phyloP scores from a whole-genome alignment of 2,113 vertebrate species.

The Pristiophorus japonicus region DNA sequence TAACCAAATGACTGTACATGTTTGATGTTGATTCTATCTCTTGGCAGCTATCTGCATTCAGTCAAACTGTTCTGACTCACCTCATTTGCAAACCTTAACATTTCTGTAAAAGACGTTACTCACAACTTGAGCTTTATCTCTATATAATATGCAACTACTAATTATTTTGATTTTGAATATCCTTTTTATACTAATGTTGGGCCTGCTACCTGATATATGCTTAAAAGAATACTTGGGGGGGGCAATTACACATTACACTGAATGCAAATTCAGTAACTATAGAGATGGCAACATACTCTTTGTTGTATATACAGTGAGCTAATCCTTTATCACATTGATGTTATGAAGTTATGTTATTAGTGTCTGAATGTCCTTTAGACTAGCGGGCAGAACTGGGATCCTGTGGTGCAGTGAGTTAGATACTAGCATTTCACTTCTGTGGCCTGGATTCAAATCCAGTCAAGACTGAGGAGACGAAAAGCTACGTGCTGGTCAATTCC shows the following conservation, averaged over 20 bases:
- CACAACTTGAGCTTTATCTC: background rate
- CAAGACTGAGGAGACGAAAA: background rate
- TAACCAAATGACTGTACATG: background rate
- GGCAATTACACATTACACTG: background rate
- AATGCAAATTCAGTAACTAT: background rate
- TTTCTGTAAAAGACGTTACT: background rate
- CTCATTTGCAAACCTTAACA: conserved; percentile 6
- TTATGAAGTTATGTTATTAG: background rate
- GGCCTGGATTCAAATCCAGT: background rate
- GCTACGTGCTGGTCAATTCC: background rate
- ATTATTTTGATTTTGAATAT: background rate
- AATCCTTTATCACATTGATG: too few relatives aligned
- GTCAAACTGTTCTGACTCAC: conserved; percentile 24
- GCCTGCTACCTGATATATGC: background rate
- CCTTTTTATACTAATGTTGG: background rate
- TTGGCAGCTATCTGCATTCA: background rate
- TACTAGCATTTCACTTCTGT: background rate
- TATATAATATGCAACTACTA: conserved; percentile 17
- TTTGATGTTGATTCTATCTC: conserved; percentile 16
- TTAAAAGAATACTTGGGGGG: background rate
- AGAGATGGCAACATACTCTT: background rate
- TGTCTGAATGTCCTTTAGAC: background rate
- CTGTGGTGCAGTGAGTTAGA: background rate
- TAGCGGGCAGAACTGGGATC: background rate
- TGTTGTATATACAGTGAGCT: too few relatives aligned